These are phyloP conservation scores for Bos indicus DNA, from an alignment of 2,113 vertebrate species.

Conservation along the genomic window DNA sequence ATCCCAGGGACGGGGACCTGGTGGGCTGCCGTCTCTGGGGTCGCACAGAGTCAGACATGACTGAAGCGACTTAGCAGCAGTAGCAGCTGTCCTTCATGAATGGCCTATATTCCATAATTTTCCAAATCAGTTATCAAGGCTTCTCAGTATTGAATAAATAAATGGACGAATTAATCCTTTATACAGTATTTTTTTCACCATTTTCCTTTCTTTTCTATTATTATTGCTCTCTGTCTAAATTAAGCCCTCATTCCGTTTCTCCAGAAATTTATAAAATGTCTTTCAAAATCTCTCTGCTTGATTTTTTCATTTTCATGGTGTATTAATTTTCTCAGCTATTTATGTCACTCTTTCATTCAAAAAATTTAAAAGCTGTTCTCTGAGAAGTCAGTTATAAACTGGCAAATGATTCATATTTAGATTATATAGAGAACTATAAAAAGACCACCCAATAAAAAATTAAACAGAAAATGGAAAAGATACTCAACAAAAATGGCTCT, in stretches of 20 bases:
- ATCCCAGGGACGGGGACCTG: no score
- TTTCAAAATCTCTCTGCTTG: not conserved
- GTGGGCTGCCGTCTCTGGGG: no score
- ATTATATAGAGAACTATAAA: not conserved
- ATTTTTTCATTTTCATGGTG: not conserved
- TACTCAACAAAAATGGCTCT: not conserved
- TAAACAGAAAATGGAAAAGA: not conserved
- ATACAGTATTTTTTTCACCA: not conserved
- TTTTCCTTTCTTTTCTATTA: not conserved
- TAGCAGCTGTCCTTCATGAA: not conserved
- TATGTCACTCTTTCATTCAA: not conserved
- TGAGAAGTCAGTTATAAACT: not conserved
- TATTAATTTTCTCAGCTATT: not conserved
- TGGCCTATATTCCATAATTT: not conserved
- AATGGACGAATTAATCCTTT: not conserved
- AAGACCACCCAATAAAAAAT: not conserved
- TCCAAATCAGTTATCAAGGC: not conserved
- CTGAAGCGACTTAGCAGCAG: no score
- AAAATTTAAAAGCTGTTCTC: conserved; percentile 1
- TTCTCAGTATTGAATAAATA: not conserved
- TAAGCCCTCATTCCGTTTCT: not conserved
- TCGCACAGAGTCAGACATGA: no score
- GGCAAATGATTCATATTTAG: not conserved
- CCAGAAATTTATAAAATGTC: not conserved
- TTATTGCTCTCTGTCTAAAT: not conserved